Evolutionary conservation across 2,113 vertebrate species (phyloP), one percentile per base, ranked within the genome.

Genomic region (Mionectes macconnelli): DNA sequence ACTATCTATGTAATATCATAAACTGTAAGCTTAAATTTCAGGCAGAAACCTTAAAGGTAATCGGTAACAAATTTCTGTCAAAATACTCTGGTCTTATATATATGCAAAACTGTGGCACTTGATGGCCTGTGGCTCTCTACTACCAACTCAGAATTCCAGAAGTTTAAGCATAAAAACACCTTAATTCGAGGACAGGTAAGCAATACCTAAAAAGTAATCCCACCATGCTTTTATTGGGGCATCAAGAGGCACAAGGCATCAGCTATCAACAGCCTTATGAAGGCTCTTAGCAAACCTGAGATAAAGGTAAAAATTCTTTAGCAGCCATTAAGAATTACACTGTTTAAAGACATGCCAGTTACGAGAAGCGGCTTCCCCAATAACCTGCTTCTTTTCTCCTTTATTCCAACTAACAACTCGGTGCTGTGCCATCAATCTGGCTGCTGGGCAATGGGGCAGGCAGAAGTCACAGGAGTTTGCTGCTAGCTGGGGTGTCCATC

Each of bases 371-470:
- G 57, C 10, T 6, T 45, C 45, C 63, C 64, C 81, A 53, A 37
- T 13, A 84, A 44, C 4, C 55, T 12, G 3, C 31, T 16, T 24
- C 37, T 56, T 42, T 70, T 40, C 28, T 45, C 45, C 50, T 50
- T 55, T 13, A 27, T 39, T 23, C 12, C 0, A 0, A 24, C 0
- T 2, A 59, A 23, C 12, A 33, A 9, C 4, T 1, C 20, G 30
- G 11, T 57, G n/a, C 28, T 22, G n/a, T 4, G 40, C 28, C 13
- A 56, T 6, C 1, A 28, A 28, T 4, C 14, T 33, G 57, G 18
- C 52, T 24, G 56, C 49, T 31, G 33, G 35, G 23, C 0, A 1
- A n/a, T 2, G 19, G 30, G 10, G n/a, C 2, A 6, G 31, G 42
- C 23, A 89, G 47, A 56, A 68, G 47, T 40, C 6, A 1, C 1